Conservation (phyloP, 2,797 vertebrate genomes). For the Hydrolagus colliei region DNA sequence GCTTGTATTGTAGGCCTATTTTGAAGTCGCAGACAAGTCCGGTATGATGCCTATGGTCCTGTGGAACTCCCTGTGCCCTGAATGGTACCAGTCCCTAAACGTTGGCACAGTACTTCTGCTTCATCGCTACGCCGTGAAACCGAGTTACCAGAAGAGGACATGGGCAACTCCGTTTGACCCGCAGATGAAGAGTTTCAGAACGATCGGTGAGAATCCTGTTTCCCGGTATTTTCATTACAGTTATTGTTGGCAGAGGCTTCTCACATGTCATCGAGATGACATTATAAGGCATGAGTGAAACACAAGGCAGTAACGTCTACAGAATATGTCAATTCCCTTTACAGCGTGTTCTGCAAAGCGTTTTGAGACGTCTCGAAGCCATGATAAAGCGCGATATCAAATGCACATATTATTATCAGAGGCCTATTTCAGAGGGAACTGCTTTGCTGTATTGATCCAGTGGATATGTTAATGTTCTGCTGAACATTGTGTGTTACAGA, state of each 20-base stretch:
- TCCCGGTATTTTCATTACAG: background rate
- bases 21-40: slow-evolving; percentile 84
- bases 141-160: slow-evolving; percentile 67
- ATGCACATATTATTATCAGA: too few relatives aligned
- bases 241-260: background rate
- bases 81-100: slow-evolving; percentile 74
- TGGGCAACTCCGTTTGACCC: slow-evolving; percentile 66
- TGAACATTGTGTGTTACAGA: slow-evolving; percentile 53
- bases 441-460: too few relatives aligned
- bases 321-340: too few relatives aligned
- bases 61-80: slow-evolving; percentile 80
- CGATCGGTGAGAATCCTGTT: slow-evolving; percentile 64
- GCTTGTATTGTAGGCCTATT: slow-evolving; percentile 65
- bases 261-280: too few relatives aligned
- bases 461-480: background rate
- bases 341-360: too few relatives aligned
- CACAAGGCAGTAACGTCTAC: too few relatives aligned
- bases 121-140: slow-evolving; percentile 72
- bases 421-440: too few relatives aligned
- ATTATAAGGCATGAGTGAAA: too few relatives aligned
- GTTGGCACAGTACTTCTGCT: slow-evolving; percentile 77
- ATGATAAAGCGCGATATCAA: too few relatives aligned
- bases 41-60: slow-evolving; percentile 80
- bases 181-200: slow-evolving; percentile 64
- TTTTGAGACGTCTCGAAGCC: too few relatives aligned